Evolutionary conservation across 1,140 invertebrate species (phyloP).

Genomic region (Drosophila ficusphila): DNA sequence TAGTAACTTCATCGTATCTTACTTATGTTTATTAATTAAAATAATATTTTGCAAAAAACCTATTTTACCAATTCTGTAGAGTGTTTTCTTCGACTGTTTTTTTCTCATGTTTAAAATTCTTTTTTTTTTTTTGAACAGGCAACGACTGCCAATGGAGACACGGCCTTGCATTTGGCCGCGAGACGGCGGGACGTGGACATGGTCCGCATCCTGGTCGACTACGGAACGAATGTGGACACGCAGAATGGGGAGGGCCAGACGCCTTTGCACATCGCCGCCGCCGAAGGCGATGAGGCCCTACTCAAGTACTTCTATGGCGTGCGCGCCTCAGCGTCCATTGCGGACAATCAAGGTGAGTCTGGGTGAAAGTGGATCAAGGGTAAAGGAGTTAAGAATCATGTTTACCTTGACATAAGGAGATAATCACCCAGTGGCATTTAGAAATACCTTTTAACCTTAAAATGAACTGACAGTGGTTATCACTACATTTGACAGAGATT

Average conservation of each 20-base stretch:
- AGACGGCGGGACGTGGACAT: constrained; percentile 95
- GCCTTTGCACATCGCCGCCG: constrained; percentile 96
- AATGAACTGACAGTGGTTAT: too few relatives aligned
- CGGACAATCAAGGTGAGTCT: constrained; percentile 92
- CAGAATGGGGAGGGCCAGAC: constrained; percentile 97
- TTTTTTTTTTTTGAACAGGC: constrained; percentile 84
- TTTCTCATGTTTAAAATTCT: constrained; percentile 26
- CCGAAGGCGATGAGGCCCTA: constrained; percentile 96
- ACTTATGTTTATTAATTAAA: too few relatives aligned
- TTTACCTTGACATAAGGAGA: neutral
- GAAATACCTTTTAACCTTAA: too few relatives aligned
- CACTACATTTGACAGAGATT: neutral
- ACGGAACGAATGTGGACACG: constrained; percentile 94
- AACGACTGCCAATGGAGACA: constrained; percentile 91
- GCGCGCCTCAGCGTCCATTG: constrained; percentile 95
- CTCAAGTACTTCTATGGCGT: constrained; percentile 98
- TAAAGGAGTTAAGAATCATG: neutral
- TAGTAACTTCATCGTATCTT: too few relatives aligned
- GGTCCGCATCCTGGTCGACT: constrained; percentile 95
- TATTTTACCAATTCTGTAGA: too few relatives aligned
- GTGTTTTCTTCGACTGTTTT: too few relatives aligned
- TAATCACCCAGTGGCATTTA: too few relatives aligned
- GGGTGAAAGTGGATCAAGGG: neutral
- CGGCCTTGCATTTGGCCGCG: constrained; percentile 95
- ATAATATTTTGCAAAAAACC: too few relatives aligned